A percentile compares a stretch with the other conserved stretches of the same genome.
These are phyloP conservation scores for Phaedon cochleariae DNA, from an alignment of 2,888 invertebrate genomes.

Conservation along the genomic window DNA sequence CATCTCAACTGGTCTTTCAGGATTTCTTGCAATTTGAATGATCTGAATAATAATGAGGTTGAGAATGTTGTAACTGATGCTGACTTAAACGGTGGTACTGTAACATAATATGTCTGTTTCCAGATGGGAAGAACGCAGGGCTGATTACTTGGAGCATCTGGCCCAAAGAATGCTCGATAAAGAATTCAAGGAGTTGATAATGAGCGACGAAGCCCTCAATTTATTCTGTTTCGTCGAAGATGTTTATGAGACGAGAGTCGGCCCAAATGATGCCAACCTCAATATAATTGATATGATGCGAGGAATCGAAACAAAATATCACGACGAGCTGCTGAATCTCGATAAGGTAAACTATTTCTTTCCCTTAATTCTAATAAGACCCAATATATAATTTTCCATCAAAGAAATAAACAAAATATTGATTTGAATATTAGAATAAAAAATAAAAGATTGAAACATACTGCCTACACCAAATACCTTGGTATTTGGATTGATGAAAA, in stretches of 20 bases:
- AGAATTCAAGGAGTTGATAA: conserved; percentile 67
- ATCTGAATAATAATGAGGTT: too few species aligned
- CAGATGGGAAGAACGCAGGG: conserved; percentile 65
- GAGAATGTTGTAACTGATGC: too few species aligned
- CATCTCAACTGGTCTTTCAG: too few species aligned
- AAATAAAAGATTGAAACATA: too few species aligned
- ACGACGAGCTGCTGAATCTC: conserved; percentile 61
- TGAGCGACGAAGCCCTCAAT: conserved; percentile 67
- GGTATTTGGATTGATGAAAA: too few species aligned
- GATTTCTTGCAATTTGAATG: too few species aligned
- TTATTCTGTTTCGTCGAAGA: conserved; percentile 70
- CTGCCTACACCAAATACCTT: too few species aligned
- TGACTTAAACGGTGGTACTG: too few species aligned
- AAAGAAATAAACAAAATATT: too few species aligned
- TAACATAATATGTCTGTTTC: conserved; percentile 14
- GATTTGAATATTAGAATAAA: too few species aligned
- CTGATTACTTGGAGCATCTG: conserved; percentile 64
- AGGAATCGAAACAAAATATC: conserved; percentile 67
- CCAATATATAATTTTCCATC: too few species aligned
- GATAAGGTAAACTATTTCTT: conserved; percentile 63
- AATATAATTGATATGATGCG: conserved; percentile 67
- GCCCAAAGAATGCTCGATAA: conserved; percentile 67
- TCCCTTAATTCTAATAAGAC: too few species aligned
- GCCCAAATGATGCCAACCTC: conserved; percentile 68
- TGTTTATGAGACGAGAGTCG: conserved; percentile 69